Base-by-base conservation (phyloP, 2,797 vertebrate species). In the Triplophysa bombifrons region DNA sequence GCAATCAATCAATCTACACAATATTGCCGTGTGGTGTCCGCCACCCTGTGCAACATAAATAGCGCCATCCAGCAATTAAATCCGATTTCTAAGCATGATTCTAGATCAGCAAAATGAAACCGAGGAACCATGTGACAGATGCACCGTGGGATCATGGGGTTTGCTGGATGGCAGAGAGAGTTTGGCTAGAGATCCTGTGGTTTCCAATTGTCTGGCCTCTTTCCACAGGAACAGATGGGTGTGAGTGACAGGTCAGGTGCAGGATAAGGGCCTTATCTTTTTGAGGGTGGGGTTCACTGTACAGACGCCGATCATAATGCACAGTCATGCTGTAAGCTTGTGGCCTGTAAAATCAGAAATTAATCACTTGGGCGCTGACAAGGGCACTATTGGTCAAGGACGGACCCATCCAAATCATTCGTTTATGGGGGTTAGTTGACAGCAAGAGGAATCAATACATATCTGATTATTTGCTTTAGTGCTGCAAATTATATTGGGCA, bases 181-280 rank as follows among this genome's bases (percentile, higher is more conserved):
- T 13, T 9, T 20, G 38, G 30, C 75, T 64, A 2, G 56, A 74
- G 19, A 60, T 63, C 55, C 46, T 65, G 30, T 46, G 55, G 70
- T 53, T 50, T 72, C 48, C 17, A 41, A 74, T 34, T 50, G 63
- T 51, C 72, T 70, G 74, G 30, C 48, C 27, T 10, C 22, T 77
- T 74, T 73, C 61, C 34, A 55, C 46, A 38, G 55, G 80, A 50
- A 76, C 77, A 76, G 74, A 77, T 60, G 56, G 51, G 60, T 67
- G 30, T 74, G 73, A 85, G 69, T 78, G 80, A 76, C 80, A 76
- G 66, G 68, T 70, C 83, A 79, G 72, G 60, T 82, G 76, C 38
- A 38, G 67, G 56, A 72, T 69, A 72, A 81, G 63, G 38, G 11
- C 27, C 56, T 48, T 50, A 66, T 56, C 19, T 63, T 79, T 72